A percentile compares a stretch with the other conserved stretches of the same genome.
These are phyloP conservation scores for Malurus splendens DNA, from an alignment of 2,797 vertebrate species.

Conservation along the genomic window DNA sequence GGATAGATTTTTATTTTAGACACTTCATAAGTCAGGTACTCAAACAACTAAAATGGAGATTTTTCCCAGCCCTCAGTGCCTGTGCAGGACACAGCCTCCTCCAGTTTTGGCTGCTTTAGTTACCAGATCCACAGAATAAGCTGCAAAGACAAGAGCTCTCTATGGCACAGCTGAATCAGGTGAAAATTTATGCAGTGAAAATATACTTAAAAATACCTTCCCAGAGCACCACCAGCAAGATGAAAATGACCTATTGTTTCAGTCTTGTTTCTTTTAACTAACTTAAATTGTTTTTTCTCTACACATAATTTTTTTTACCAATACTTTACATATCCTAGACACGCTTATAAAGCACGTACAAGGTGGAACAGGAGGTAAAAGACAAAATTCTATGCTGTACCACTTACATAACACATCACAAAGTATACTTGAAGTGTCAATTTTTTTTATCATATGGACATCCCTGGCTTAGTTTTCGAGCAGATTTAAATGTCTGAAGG, in stretches of 20 bases:
- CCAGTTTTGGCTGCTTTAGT: neutral
- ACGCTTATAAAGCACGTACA: neutral
- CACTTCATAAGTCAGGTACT: neutral
- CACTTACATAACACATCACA: neutral
- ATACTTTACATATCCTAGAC: neutral
- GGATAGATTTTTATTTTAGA: neutral
- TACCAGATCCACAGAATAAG: neutral
- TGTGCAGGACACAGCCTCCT: neutral
- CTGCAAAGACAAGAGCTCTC: neutral
- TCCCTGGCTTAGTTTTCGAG: neutral
- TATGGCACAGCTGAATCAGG: neutral
- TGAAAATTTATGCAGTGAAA: neutral
- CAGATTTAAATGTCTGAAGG: neutral
- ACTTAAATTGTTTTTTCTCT: neutral
- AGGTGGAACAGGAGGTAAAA: neutral
- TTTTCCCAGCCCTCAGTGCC: neutral
- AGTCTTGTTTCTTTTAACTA: neutral
- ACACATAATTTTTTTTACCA: neutral
- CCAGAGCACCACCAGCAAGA: neutral
- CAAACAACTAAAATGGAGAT: neutral
- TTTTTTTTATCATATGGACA: neutral
- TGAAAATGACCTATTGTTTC: neutral
- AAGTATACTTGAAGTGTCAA: neutral
- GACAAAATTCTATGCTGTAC: accelerated
- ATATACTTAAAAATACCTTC: neutral